phyloP scores from a whole-genome alignment of 2,797 vertebrate genomes.

The Micrastur ruficollis region DNA sequence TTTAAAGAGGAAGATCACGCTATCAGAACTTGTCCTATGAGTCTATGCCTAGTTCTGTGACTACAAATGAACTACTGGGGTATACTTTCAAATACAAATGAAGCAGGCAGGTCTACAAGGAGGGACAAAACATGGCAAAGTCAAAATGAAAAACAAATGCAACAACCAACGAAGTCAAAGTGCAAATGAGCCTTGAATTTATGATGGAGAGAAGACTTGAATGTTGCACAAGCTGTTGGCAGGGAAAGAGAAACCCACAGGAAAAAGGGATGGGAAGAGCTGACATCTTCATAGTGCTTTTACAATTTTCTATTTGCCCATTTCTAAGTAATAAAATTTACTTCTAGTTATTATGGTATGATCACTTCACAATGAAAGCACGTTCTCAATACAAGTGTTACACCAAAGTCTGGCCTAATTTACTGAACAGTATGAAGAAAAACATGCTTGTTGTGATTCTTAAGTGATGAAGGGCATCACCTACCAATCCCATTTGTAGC shows the following conservation, averaged over 20 bases:
- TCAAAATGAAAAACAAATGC: constrained; percentile 30
- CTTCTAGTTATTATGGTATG: constrained; percentile 68
- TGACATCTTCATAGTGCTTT: constrained; percentile 71
- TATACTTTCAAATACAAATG: background rate
- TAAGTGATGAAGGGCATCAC: constrained; percentile 59
- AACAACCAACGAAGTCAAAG: constrained; percentile 52
- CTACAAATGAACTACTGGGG: constrained; percentile 9
- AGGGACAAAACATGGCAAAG: background rate
- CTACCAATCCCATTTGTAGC: constrained; percentile 68
- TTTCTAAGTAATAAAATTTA: constrained; percentile 68
- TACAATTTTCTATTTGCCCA: constrained; percentile 63
- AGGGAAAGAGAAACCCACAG: constrained; percentile 36
- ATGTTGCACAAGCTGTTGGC: constrained; percentile 48
- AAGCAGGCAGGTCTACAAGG: background rate
- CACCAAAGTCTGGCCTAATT: constrained; percentile 65
- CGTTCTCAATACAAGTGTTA: constrained; percentile 66
- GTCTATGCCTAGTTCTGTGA: constrained; percentile 11
- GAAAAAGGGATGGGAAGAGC: constrained; percentile 33
- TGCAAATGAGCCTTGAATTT: constrained; percentile 50
- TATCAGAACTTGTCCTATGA: constrained; percentile 29
- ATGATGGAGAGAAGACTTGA: constrained; percentile 55
- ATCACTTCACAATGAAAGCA: constrained; percentile 72
- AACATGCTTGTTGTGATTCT: constrained; percentile 63
- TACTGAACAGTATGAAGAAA: constrained; percentile 52
- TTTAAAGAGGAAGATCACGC: constrained; percentile 39